Evolutionary conservation across 2,113 vertebrate species (phyloP).

Genomic region (Platichthys stellatus): DNA sequence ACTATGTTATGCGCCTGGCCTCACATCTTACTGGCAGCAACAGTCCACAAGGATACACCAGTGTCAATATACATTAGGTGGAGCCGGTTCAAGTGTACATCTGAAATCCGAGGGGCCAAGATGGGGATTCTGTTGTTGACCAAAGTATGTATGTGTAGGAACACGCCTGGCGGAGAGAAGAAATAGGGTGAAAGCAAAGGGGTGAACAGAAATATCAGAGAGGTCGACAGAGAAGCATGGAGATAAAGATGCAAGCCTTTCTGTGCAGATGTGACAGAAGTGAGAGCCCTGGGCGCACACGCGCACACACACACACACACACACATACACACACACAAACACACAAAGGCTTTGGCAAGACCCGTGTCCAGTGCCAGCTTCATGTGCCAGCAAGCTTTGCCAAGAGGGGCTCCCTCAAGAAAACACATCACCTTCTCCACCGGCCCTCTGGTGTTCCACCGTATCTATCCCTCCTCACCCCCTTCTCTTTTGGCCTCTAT

Average conservation of each 20-base stretch:
- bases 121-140: background rate
- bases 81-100: background rate
- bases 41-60: background rate
- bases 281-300: constrained; percentile 25
- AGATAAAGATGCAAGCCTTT: background rate
- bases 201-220: background rate
- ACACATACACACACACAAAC: constrained; percentile 21
- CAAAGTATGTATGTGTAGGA: background rate
- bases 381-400: constrained; percentile 10
- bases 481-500: background rate
- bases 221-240: background rate
- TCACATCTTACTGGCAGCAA: background rate
- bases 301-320: constrained; percentile 13
- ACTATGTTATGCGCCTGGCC: background rate
- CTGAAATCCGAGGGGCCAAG: background rate
- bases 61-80: background rate
- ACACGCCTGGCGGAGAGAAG: background rate
- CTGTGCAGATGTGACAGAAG: constrained; percentile 41
- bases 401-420: constrained; percentile 40
- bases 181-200: background rate
- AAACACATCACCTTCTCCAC: constrained; percentile 36
- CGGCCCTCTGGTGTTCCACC: constrained; percentile 12
- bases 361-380: constrained; percentile 17
- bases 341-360: constrained; percentile 28
- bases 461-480: constrained; percentile 8